Percentiles rank a stretch among this genome's conserved stretches.
phyloP scores from a whole-genome alignment of 2,113 vertebrate species.

The Bambusicola thoracicus region DNA sequence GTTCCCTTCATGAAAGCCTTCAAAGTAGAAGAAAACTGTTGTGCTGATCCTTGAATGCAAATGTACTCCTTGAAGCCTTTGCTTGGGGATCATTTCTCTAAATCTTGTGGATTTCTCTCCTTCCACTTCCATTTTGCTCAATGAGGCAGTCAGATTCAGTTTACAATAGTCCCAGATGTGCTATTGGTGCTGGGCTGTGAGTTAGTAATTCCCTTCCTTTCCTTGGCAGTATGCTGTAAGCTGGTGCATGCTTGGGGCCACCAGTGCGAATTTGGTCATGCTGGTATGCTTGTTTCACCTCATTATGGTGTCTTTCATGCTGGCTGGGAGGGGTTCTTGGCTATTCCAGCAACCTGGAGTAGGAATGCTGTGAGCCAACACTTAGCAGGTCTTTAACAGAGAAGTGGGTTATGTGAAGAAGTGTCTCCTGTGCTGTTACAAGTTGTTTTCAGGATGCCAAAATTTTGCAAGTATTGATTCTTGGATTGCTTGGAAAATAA shows the following conservation, averaged over 20 bases:
- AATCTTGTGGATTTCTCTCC: background rate
- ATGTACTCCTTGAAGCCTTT: background rate
- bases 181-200: background rate
- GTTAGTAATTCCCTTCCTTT: background rate
- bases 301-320: accelerated
- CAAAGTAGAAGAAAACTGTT: background rate
- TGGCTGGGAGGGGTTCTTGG: background rate
- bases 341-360: accelerated
- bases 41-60: background rate
- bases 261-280: background rate
- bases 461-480: background rate
- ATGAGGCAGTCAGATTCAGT: background rate
- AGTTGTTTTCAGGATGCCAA: background rate
- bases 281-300: background rate
- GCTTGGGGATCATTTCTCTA: background rate
- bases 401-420: accelerated
- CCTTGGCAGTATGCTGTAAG: background rate
- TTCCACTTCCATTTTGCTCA: background rate
- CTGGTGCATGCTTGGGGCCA: background rate
- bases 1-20: background rate
- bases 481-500: background rate
- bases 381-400: background rate
- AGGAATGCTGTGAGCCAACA: background rate
- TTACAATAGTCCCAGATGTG: background rate
- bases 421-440: accelerated